Evolutionary conservation across 2,113 vertebrate species (phyloP).

Genomic region (Tenrec ecaudatus): DNA sequence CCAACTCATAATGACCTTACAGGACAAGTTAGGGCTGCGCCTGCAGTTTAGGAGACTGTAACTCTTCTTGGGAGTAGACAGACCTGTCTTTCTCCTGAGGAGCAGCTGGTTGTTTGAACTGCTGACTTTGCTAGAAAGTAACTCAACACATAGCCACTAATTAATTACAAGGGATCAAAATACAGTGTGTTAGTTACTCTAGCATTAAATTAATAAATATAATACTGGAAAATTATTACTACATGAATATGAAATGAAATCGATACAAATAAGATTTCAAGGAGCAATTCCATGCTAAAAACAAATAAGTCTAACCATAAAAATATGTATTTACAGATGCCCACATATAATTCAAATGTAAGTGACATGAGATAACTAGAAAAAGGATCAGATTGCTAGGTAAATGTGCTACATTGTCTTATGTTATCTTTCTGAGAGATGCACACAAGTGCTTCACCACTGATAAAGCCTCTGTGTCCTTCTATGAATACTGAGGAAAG

Average conservation of each 20-base stretch:
- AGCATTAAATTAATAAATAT: constrained; percentile 33
- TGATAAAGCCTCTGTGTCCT: not conserved
- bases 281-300: not conserved
- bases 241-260: not conserved
- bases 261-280: not conserved
- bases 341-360: constrained; percentile 12
- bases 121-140: no score
- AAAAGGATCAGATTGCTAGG: not conserved
- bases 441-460: not conserved
- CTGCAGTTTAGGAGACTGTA: no score
- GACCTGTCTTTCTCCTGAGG: no score
- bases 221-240: constrained; percentile 39
- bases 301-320: constrained; percentile 37
- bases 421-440: not conserved
- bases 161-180: not conserved
- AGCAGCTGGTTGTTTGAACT: no score
- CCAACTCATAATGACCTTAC: no score
- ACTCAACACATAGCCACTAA: no score
- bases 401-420: not conserved
- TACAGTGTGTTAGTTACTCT: not conserved
- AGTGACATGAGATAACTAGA: not conserved
- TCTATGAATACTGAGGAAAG: not conserved
- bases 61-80: no score
- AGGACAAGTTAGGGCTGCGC: no score
- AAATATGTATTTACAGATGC: constrained; percentile 25